Evolutionary conservation across 30 jellyfish, hydroid and myxozoan species (phyloP).

Genomic region (Kudoa iwatai): DNA sequence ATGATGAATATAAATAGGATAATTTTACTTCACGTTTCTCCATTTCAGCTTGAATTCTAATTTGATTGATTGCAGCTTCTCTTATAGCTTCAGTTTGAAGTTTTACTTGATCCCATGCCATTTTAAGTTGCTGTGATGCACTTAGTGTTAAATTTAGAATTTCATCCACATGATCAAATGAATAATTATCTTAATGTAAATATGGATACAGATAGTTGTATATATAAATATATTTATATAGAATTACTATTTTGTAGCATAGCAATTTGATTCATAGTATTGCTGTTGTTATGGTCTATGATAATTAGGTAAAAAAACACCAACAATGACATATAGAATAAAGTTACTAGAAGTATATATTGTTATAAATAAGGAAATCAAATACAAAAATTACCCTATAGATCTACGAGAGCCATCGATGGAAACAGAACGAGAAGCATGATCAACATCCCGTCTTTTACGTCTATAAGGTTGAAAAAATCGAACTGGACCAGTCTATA

Average conservation of each 20-base stretch:
- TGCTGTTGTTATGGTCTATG: too few species aligned
- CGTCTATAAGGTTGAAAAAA: constrained; percentile 41
- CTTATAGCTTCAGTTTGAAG: constrained; percentile 35
- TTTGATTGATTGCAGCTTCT: constrained; percentile 69
- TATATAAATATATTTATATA: too few species aligned
- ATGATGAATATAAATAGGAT: neutral
- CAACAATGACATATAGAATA: too few species aligned
- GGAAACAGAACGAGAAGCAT: constrained; percentile 6
- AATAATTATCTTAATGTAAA: too few species aligned
- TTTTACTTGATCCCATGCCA: constrained; percentile 36
- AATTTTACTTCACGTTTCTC: constrained; percentile 52
- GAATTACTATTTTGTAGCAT: too few species aligned
- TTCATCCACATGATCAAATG: constrained; percentile 3
- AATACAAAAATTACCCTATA: too few species aligned
- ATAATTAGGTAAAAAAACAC: too few species aligned
- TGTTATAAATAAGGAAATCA: too few species aligned
- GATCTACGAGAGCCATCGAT: constrained; percentile 4
- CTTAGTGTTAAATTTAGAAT: constrained; percentile 16
- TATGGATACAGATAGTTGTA: too few species aligned
- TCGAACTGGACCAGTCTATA: constrained; percentile 54
- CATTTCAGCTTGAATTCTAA: constrained; percentile 58
- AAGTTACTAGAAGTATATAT: too few species aligned
- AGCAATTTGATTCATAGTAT: too few species aligned
- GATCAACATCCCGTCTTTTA: constrained; percentile 3
- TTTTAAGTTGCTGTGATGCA: constrained; percentile 46